A percentile compares a stretch with the other conserved stretches of the same genome.
phyloP scores from a whole-genome alignment of 2,113 vertebrate species.

The Tachuris rubrigastra region DNA sequence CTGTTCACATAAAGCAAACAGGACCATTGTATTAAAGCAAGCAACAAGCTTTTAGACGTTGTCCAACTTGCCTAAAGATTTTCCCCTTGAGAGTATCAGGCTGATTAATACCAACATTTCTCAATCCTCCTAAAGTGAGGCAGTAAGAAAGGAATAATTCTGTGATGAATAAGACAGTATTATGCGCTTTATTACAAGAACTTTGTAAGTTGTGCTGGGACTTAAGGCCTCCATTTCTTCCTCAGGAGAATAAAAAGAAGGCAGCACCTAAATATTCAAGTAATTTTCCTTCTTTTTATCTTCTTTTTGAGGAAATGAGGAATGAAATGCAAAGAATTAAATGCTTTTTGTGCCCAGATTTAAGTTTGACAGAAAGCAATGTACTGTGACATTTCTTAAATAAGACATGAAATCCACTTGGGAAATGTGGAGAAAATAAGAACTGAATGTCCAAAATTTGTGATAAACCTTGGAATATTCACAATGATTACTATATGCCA shows the following conservation, averaged over 20 bases:
- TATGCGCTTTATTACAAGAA: background rate
- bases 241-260: background rate
- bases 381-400: background rate
- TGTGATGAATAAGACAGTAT: background rate
- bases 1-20: background rate
- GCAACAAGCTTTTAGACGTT: background rate
- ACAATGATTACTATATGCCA: background rate
- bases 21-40: background rate
- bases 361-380: background rate
- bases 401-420: background rate
- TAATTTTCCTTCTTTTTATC: background rate
- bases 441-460: background rate
- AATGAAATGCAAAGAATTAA: background rate
- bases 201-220: background rate
- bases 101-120: background rate
- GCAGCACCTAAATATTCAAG: background rate
- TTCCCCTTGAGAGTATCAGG: background rate
- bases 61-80: background rate
- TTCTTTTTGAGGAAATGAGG: background rate
- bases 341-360: fast-evolving
- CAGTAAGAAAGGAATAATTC: background rate
- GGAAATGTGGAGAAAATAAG: background rate
- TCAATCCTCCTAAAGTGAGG: background rate
- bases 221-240: background rate
- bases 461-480: background rate